phyloP scores from a whole-genome alignment of 2,113 vertebrate genomes.

The Arizona elegans region DNA sequence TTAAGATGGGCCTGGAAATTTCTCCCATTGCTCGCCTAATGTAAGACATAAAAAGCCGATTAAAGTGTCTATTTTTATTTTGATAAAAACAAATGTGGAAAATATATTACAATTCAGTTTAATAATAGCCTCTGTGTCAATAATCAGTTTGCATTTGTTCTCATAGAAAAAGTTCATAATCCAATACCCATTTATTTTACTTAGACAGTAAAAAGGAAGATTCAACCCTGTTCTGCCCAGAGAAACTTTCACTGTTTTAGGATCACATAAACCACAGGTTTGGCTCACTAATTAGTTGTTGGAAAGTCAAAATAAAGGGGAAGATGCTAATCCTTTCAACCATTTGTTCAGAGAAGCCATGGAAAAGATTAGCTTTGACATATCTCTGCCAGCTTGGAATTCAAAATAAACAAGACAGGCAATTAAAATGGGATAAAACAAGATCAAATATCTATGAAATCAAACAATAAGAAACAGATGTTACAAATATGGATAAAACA shows the following conservation, averaged over 20 bases:
- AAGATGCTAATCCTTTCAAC: neutral
- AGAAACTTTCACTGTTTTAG: neutral
- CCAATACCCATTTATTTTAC: neutral
- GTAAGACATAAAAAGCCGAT: neutral
- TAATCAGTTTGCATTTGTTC: slow-evolving; percentile 53
- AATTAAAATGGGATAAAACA: neutral
- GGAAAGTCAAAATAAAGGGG: neutral
- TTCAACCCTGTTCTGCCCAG: neutral
- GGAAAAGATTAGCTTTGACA: neutral
- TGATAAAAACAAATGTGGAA: slow-evolving; percentile 9
- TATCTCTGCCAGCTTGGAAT: neutral
- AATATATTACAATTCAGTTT: slow-evolving; percentile 12
- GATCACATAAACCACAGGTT: neutral
- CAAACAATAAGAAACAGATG: neutral
- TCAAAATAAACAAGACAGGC: neutral
- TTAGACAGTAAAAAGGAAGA: neutral
- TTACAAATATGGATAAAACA: neutral
- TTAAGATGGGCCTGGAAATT: neutral
- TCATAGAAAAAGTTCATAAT: slow-evolving; percentile 5
- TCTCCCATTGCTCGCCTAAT: neutral
- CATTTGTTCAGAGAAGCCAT: neutral
- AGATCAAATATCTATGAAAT: neutral
- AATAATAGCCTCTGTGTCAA: slow-evolving; percentile 41
- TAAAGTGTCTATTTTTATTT: slow-evolving; percentile 16
- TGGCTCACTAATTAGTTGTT: neutral